Evolutionary conservation across 2,888 invertebrate genomes (phyloP), one percentile per base, ranked within the genome.

Genomic region (Microdon myrmicae): DNA sequence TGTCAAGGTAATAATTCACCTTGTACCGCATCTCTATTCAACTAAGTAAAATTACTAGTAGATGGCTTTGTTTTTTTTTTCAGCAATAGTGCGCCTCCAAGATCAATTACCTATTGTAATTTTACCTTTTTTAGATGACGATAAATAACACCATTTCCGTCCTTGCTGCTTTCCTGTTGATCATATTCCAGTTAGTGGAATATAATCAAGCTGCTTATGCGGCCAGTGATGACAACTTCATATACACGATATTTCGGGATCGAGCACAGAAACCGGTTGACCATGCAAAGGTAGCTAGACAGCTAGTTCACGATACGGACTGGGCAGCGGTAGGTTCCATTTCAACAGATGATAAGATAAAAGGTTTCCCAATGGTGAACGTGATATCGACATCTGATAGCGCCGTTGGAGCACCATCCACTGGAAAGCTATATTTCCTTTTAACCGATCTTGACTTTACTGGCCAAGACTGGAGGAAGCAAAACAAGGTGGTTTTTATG

Each of bases 371-470:
- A 12, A 79, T 80, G 76, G 80, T 80, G 2, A 80, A 79, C 68
- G 71, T 80, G 4, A 73, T 80, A n/a, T 74, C 81, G 1, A 70
- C 78, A n/a, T 76, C 79, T 23, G 80, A 80, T 44, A 76, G 72
- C 26, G 69, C 68, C 32, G 51, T 10, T 3, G 41, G 51, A 5
- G 72, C 58, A 1, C 41, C 59, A 9, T 79, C 81, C 1, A 77
- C 79, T 4, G 80, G 80, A 8, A 49, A 55, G 3, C 76, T 80
- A 66, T 78, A 71, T 19, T 80, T 79, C 38, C 49, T 79, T 51
- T 68, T 80, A 16, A 79, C 78, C 2, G 75, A 75, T 61, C 67
- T 79, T 59, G 80, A 80, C 66, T 80, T 78, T 58, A 80, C 80
- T 6, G 80, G 77, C 0, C 71, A 71, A 22, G 80, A 80, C 60